These are phyloP conservation scores for Dolichallabes microphthalmus DNA, from an alignment of 2,113 vertebrate genomes.

Conservation along the genomic window DNA sequence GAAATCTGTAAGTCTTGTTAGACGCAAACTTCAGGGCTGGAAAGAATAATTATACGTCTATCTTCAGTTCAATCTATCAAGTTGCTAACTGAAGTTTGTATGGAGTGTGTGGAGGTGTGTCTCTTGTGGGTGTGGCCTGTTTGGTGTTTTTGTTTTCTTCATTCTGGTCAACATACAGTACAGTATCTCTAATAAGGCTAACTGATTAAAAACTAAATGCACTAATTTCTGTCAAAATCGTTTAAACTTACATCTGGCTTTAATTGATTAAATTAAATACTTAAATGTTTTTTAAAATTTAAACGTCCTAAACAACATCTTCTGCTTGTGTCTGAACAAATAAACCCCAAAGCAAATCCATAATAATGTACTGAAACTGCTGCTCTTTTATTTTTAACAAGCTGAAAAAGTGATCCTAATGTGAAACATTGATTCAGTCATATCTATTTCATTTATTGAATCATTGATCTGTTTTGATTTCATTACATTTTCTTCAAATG, in stretches of 20 bases:
- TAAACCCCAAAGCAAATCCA: background rate
- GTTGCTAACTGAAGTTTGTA: background rate
- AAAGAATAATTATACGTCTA: slow-evolving; percentile 1
- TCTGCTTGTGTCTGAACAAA: background rate
- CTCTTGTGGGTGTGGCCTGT: background rate
- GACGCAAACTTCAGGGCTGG: slow-evolving; percentile 4
- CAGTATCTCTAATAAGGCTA: background rate
- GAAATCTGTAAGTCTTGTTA: background rate
- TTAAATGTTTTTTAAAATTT: background rate
- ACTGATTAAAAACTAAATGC: background rate
- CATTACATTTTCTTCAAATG: background rate
- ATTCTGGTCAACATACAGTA: background rate
- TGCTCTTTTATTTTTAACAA: background rate
- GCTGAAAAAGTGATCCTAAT: background rate
- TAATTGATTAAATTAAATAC: background rate
- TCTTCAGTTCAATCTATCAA: background rate
- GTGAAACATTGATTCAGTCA: background rate
- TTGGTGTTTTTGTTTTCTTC: background rate
- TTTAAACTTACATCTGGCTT: background rate
- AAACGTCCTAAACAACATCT: too few species aligned
- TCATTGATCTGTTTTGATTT: background rate
- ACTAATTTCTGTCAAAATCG: background rate
- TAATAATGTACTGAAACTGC: background rate
- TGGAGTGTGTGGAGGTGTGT: background rate
- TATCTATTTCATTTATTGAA: background rate